Conservation (phyloP, 2,113 vertebrate species). For the Okapia johnstoni region DNA sequence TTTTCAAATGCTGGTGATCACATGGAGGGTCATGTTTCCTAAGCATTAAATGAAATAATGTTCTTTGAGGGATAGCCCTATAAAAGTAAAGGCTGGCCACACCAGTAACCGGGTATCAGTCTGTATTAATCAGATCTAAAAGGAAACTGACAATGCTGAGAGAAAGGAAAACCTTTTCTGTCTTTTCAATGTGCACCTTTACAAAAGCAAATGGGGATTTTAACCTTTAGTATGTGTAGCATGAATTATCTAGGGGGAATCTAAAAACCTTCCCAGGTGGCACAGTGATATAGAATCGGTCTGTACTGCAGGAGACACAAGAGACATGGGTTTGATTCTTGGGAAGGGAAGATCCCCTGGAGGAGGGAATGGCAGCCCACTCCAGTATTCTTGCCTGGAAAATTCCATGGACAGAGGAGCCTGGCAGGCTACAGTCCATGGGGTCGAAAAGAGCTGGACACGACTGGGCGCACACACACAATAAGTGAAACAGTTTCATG, state of each 20-base stretch:
- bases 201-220: background rate
- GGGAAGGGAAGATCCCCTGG: background rate
- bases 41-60: background rate
- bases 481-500: background rate
- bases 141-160: background rate
- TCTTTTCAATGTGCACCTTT: background rate
- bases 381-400: background rate
- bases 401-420: background rate
- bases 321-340: background rate
- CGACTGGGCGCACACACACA: rapidly evolving
- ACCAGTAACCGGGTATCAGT: background rate
- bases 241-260: background rate
- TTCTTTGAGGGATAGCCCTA: background rate
- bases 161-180: background rate
- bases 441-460: background rate
- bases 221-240: background rate
- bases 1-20: background rate
- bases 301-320: no score
- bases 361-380: background rate
- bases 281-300: no score
- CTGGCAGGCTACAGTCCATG: no score
- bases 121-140: background rate
- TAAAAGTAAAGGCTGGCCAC: background rate
- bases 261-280: background rate
- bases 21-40: background rate